Conservation (phyloP, 1,140 invertebrate species). For the Oncopeltus fasciatus region DNA sequence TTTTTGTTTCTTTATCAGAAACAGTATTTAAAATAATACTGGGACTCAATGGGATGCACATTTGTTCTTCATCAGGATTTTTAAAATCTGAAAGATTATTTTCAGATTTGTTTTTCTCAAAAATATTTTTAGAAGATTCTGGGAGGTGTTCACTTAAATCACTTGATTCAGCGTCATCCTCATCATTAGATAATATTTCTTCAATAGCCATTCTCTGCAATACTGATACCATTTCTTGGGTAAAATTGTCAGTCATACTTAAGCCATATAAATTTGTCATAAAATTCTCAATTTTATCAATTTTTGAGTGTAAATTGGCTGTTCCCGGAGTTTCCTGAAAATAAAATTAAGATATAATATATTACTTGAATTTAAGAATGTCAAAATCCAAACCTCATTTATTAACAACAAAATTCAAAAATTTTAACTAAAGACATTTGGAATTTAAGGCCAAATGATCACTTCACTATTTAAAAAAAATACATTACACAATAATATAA, state of each 20-base stretch:
- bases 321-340: conserved; percentile 3
- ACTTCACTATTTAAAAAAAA: too few relatives aligned
- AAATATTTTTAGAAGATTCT: too few relatives aligned
- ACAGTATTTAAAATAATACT: too few relatives aligned
- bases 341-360: neutral
- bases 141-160: too few relatives aligned
- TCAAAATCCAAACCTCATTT: neutral
- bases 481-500: too few relatives aligned
- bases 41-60: too few relatives aligned
- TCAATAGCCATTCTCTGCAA: conserved; percentile 11
- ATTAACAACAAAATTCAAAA: neutral
- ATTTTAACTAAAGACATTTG: too few relatives aligned
- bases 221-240: neutral
- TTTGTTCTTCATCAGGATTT: too few relatives aligned
- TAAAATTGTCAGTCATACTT: conserved; percentile 11
- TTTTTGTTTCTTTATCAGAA: too few relatives aligned
- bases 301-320: neutral
- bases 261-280: conserved; percentile 14
- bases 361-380: neutral
- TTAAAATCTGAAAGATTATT: too few relatives aligned
- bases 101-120: too few relatives aligned
- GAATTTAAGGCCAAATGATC: too few relatives aligned
- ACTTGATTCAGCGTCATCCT: neutral
- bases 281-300: conserved; percentile 16
- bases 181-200: conserved; percentile 1